phyloP scores from a whole-genome alignment of 1,140 invertebrate species.

The Eupristina koningsbergeri region DNA sequence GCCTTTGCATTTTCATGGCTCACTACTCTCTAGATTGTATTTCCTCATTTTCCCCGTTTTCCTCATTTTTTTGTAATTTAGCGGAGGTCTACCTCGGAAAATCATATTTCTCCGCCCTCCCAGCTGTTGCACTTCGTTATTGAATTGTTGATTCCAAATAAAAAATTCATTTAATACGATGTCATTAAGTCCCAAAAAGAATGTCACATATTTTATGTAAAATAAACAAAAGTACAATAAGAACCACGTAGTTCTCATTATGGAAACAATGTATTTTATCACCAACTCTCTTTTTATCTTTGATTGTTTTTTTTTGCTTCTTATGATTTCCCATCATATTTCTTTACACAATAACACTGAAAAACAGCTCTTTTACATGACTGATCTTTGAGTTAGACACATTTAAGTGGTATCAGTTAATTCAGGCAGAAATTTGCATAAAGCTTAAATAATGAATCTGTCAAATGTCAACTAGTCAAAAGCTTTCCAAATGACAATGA shows the following conservation, averaged over 20 bases:
- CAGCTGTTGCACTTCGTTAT: neutral
- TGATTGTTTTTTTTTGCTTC: neutral
- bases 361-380: no score
- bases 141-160: neutral
- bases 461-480: no score
- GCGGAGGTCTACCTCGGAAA: constrained; percentile 5
- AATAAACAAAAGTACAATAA: no score
- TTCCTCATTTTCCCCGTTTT: neutral
- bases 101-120: neutral
- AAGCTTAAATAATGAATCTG: no score
- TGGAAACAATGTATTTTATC: no score
- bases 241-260: no score
- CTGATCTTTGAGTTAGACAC: no score
- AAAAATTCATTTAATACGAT: neutral
- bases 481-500: no score
- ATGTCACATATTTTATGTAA: no score
- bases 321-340: constrained; percentile 8
- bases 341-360: no score
- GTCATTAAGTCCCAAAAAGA: neutral
- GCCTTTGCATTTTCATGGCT: constrained; percentile 37
- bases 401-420: no score
- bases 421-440: no score
- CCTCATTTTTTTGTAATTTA: constrained; percentile 26
- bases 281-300: neutral
- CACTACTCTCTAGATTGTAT: constrained; percentile 16